Evolutionary conservation across 2,888 invertebrate genomes (phyloP), one percentile per base, ranked within the genome.

Genomic region (Latrodectus hesperus): DNA sequence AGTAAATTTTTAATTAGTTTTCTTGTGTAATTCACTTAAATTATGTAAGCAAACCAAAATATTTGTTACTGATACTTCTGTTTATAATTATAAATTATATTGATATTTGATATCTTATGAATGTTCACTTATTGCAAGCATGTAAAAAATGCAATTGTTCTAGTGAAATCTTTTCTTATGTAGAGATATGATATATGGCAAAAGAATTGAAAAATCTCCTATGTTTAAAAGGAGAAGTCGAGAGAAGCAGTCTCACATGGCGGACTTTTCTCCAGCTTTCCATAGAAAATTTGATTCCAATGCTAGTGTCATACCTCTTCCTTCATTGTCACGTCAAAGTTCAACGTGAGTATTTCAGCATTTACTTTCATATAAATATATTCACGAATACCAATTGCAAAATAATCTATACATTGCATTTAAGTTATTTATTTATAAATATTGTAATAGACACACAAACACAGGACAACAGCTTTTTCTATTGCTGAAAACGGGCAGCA

Each of bases 161-260:
- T 5, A 38, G 1, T 38, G 38, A 38, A 38, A 38, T 38, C 38
- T 38, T 38, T 38, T 38, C 38, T 38, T 38, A 53, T 85, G 4
- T 14, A 84, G 82, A 55, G 88, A 88, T 49, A 89, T 86, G 88
- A 78, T 80, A 17, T 81, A 81, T 77, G 75, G 78, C 60, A 70
- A 82, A 51, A 90, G 88, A 73, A 49, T 74, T 14, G 88, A 90
- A 72, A 91, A 91, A 53, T 92, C 92, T 51, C 92, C 92, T 68
- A 90, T 91, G 64, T 89, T 91, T 73, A 89, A 90, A 51, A 91
- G 92, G 82, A 92, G 91, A 90, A 90, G 90, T 60, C 90, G 91
- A 60, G 91, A 91, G 6, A 88, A 88, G 38, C 88, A 86, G 70
- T 72, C 83, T 10, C 84, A 87, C 22, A 64, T 84, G 79, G 76